These are phyloP conservation scores for Sternotherus odoratus DNA, from an alignment of 2,797 vertebrate genomes.

Conservation along the genomic window DNA sequence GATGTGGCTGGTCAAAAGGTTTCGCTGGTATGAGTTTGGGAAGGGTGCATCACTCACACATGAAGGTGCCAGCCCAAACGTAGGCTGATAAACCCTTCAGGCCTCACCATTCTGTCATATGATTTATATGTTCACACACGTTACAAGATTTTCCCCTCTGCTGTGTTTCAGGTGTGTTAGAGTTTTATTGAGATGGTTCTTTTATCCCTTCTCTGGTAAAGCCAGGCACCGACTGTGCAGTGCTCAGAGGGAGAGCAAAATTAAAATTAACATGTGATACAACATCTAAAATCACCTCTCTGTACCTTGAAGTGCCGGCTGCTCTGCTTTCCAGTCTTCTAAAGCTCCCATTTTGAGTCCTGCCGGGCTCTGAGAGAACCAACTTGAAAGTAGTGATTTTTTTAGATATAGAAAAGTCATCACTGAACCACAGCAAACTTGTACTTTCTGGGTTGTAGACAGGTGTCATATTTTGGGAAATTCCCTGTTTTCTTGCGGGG, in stretches of 20 bases:
- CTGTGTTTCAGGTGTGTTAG: conserved; percentile 34
- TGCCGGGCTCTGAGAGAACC: conserved; percentile 52
- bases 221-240: conserved; percentile 42
- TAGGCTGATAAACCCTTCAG: background rate
- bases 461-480: conserved; percentile 34
- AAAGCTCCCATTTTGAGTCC: conserved; percentile 72
- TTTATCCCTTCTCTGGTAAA: conserved; percentile 33
- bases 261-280: background rate
- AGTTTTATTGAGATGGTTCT: conserved; percentile 44
- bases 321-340: conserved; percentile 61
- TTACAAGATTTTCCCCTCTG: background rate
- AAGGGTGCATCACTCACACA: background rate
- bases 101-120: background rate
- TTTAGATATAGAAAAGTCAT: conserved; percentile 47
- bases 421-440: conserved; percentile 50
- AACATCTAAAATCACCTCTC: conserved; percentile 26
- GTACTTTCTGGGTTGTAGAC: background rate
- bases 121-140: conserved; percentile 1
- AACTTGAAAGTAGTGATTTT: conserved; percentile 57
- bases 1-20: conserved; percentile 37
- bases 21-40: background rate
- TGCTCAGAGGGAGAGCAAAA: conserved; percentile 47
- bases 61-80: background rate
- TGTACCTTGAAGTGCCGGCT: conserved; percentile 31
- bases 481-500: accelerated